A percentile compares a stretch with the other conserved stretches of the same genome.
Evolutionary conservation across 2,888 invertebrate genomes (phyloP).

Genomic region (Heliothis peltigera): DNA sequence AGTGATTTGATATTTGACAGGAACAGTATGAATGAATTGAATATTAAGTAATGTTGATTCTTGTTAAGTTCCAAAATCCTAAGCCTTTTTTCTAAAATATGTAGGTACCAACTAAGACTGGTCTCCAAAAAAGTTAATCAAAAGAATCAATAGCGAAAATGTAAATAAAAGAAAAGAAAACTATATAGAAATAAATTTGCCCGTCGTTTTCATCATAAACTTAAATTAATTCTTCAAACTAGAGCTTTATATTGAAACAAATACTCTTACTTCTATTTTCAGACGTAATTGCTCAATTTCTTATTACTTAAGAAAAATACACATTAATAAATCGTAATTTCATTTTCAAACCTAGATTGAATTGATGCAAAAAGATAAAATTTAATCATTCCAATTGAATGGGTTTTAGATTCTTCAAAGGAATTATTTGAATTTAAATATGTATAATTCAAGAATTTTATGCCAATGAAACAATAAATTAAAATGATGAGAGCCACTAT

Average conservation of each 20-base stretch:
- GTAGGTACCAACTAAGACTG: neutral
- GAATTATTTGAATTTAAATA: neutral
- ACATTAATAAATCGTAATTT: neutral
- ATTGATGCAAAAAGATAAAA: neutral
- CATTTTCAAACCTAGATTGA: neutral
- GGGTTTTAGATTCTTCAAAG: neutral
- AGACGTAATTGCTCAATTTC: neutral
- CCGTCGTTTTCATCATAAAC: neutral
- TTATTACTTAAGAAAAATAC: slow-evolving; percentile 8
- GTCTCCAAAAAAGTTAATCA: neutral
- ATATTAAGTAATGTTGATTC: too few species aligned
- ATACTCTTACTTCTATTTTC: slow-evolving; percentile 1
- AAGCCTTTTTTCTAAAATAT: too few species aligned
- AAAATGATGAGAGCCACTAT: neutral
- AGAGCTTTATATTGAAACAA: neutral
- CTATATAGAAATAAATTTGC: too few species aligned
- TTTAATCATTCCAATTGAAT: slow-evolving; percentile 1
- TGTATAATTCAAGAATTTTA: neutral
- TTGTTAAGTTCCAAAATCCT: too few species aligned
- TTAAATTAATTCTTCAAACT: neutral
- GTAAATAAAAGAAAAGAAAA: neutral
- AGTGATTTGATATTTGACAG: too few species aligned
- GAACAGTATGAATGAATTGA: too few species aligned
- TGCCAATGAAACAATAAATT: neutral
- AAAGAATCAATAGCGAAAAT: neutral